Evolutionary conservation across 2,797 vertebrate species (phyloP), one percentile per base, ranked within the genome.

Genomic region (Odontamblyopus rebecca): DNA sequence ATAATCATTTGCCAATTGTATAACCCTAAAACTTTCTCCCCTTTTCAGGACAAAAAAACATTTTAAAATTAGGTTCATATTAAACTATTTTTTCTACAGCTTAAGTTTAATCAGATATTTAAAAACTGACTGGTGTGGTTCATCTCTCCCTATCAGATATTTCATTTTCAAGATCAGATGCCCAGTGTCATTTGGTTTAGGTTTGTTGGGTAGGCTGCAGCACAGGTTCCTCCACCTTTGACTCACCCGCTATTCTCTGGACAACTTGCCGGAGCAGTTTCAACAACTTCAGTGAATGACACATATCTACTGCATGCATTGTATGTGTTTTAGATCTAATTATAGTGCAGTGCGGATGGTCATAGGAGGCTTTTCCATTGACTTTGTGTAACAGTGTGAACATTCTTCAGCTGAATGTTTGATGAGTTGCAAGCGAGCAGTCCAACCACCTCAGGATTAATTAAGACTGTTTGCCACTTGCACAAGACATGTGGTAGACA

Each of bases 201-300:
- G 38, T 56, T 79, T 75, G 73, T 60, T 18, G 53, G 74, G 41
- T 0, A 65, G 53, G 82, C 79, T 80, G 89, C 59, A 60, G 72
- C 77, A 81, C 91, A 86, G 90, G 91, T 93, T 93, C 62, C 67
- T 78, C 91, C 80, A 82, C 83, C 80, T 83, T 70, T 81, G 82
- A 80, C 79, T 82, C 86, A 71, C 27, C 54, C 30, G n/a, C 16
- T 62, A 19, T 69, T 79, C 30, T 74, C 54, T 9, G 60, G 23
- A 16, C 66, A 74, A 78, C 85, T 63, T 70, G 84, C 56, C 69
- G 0, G 13, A 67, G 27, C 81, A 80, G 75, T 80, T 88, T 30
- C 57, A 16, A 54, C 60, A 74, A 11, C 12, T 27, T 32, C 57
- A 19, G 69, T 29, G 48, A 18, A 13, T 27, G 26, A 2, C 19